Evolutionary conservation across 2,888 invertebrate species (phyloP).

Genomic region (Stramonita haemastoma): DNA sequence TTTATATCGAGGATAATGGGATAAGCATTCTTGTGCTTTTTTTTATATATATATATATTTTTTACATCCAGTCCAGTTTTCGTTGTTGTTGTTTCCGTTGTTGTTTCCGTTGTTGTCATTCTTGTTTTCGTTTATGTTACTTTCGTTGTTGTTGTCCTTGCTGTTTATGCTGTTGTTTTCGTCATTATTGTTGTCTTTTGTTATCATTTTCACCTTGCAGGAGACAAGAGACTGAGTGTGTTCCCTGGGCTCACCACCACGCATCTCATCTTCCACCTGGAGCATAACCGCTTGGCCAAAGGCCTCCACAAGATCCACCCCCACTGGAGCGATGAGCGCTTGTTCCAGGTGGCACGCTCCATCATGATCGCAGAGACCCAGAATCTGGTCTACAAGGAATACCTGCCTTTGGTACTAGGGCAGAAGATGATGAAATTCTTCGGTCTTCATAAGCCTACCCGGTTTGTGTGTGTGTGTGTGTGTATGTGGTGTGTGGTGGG

Average conservation of each 20-base stretch:
- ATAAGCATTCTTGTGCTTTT: too few species aligned
- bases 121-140: too few species aligned
- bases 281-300: slow-evolving; percentile 44
- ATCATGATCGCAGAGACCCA: slow-evolving; percentile 43
- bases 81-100: too few species aligned
- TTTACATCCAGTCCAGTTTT: too few species aligned
- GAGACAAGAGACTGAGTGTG: slow-evolving; percentile 44
- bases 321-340: slow-evolving; percentile 42
- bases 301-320: slow-evolving; percentile 25
- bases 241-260: slow-evolving; percentile 41
- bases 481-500: too few species aligned
- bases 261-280: slow-evolving; percentile 39
- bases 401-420: slow-evolving; percentile 41
- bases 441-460: slow-evolving; percentile 2
- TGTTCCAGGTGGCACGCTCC: slow-evolving; percentile 44
- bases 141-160: too few species aligned
- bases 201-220: slow-evolving; percentile 16
- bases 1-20: too few species aligned
- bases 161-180: too few species aligned
- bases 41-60: too few species aligned
- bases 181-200: not conserved
- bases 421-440: slow-evolving; percentile 23
- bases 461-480: not conserved
- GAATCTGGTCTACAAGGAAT: slow-evolving; percentile 40
- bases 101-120: too few species aligned